Evolutionary conservation across 1,140 invertebrate genomes (phyloP), one percentile per base, ranked within the genome.

Genomic region (Centruroides sculpturatus): DNA sequence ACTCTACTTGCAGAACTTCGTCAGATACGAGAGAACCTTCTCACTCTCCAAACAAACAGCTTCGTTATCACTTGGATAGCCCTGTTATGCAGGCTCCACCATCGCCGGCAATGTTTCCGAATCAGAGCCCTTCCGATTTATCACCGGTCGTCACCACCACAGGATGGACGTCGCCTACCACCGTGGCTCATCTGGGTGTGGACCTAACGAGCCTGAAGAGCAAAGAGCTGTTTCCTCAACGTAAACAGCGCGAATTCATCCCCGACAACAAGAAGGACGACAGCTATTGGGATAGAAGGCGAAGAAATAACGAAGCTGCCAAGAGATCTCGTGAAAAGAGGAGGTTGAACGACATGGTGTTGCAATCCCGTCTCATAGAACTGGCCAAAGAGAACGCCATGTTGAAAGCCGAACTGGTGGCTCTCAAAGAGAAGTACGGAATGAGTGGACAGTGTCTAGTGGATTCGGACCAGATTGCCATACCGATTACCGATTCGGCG

Each of bases 201-300:
- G 62, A 59, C 47, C 62, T 60, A 10, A 63, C 56, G 3, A 50
- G 56, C 8, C 57, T 61, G 13, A 59, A 51, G 46, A 35, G 7
- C 12, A 11, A 47, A 13, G 64, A 66, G 7, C 10, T 64, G 47
- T 69, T 69, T 50, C 67, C 69, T 7, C 48, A 64, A 7, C 65
- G 93, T 59, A 96, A 96, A 70, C 91, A 95, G 71, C 80, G 93
- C 3, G 92, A 96, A 71, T 97, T 97, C 73, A 96, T 95, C 57
- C 93, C 93, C 0, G 93, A 97, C 69, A 92, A 85, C 72, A 94
- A 93, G 70, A 98, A 98, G 73, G 93, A 98, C 69, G 89, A 95
- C 67, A 89, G 86, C 67, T 98, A 98, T 75, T 98, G 94, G 94
- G 92, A 97, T 74, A 80, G 93, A 41, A 79, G 94, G 50, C 79